Evolutionary conservation across 2,888 invertebrate species (phyloP).

Genomic region (Sicus ferrugineus): DNA sequence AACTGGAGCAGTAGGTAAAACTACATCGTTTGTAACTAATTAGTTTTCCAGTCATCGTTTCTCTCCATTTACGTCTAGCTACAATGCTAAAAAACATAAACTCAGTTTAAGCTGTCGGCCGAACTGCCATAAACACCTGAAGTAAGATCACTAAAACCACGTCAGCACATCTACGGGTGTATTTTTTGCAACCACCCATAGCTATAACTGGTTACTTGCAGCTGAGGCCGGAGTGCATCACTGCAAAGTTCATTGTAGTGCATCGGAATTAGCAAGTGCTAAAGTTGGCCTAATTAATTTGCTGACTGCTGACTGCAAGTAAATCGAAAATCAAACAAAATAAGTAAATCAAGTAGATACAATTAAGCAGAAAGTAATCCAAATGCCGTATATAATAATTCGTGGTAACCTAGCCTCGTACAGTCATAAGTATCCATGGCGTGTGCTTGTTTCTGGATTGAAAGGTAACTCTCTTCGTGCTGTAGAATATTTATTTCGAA

Average conservation of each 20-base stretch:
- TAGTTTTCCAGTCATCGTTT: not conserved
- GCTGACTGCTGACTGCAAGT: too few species aligned
- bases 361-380: constrained; percentile 38
- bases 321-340: too few species aligned
- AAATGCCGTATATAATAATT: constrained; percentile 90
- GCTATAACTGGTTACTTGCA: not conserved
- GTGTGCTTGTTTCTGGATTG: constrained; percentile 85
- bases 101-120: constrained; percentile 2
- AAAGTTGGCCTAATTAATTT: not conserved
- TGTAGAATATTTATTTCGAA: not conserved
- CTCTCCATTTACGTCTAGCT: constrained; percentile 6
- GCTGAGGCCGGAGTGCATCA: too few species aligned
- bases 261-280: not conserved
- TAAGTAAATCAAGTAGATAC: not conserved
- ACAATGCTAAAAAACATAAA: constrained; percentile 1
- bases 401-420: constrained; percentile 88
- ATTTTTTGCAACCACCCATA: not conserved
- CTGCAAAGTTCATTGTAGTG: not conserved
- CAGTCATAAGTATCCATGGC: constrained; percentile 86
- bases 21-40: not conserved
- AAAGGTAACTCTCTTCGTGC: constrained; percentile 71
- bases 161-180: constrained; percentile 7
- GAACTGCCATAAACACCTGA: not conserved
- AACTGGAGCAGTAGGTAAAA: constrained; percentile 12
- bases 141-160: constrained; percentile 4